Evolutionary conservation across 2,113 vertebrate species (phyloP).

Genomic region (Anguilla rostrata): DNA sequence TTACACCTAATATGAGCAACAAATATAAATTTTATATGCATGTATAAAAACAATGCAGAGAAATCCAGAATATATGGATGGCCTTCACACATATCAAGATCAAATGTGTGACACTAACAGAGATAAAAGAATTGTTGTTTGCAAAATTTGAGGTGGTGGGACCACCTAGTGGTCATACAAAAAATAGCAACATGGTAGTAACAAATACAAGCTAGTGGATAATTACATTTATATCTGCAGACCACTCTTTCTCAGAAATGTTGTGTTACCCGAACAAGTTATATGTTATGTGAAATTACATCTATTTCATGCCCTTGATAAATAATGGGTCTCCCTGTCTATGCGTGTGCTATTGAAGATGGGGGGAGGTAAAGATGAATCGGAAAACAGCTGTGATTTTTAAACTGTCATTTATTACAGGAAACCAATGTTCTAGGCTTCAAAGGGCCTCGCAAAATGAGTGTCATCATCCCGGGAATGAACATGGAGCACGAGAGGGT

Average conservation of each 20-base stretch:
- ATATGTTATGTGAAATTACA: not conserved
- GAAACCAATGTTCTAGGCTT: constrained; percentile 98
- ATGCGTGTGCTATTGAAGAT: not conserved
- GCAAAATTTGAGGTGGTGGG: constrained; percentile 24
- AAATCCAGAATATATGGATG: not conserved
- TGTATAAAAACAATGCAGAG: not conserved
- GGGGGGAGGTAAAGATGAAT: not conserved
- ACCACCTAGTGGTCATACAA: constrained; percentile 38
- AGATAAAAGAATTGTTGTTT: not conserved
- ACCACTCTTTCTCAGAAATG: too few species aligned
- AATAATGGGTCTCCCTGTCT: not conserved
- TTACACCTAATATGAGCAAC: not conserved
- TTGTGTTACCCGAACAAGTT: too few species aligned
- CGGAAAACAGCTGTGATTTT: not conserved
- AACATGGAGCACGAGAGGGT: constrained; percentile 98
- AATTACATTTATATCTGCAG: not conserved
- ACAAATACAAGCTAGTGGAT: not conserved
- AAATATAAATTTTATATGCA: not conserved
- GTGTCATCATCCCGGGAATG: constrained; percentile 97
- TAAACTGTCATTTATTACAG: constrained; percentile 57
- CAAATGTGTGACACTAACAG: not conserved
- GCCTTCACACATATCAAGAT: not conserved
- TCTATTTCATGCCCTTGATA: not conserved
- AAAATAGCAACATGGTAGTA: constrained; percentile 1
- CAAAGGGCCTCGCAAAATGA: constrained; percentile 98